Evolutionary conservation across 2,888 invertebrate species (phyloP).

Genomic region (Uloborus plumipes): DNA sequence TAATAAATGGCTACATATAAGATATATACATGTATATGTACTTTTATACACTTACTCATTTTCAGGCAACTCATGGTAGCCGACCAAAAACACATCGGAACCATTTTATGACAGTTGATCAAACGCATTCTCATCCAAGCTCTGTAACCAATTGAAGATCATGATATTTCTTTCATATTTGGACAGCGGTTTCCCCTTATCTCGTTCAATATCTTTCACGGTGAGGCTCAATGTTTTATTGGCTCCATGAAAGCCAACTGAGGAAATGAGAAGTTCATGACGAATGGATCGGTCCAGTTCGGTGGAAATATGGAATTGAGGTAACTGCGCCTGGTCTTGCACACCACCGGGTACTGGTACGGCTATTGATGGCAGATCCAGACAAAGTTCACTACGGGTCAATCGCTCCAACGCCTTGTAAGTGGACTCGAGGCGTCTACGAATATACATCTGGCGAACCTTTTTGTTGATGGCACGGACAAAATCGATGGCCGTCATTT

Average conservation of each 20-base stretch:
- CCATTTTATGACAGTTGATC: slow-evolving; percentile 55
- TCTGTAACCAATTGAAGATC: slow-evolving; percentile 95
- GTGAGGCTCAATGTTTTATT: slow-evolving; percentile 75
- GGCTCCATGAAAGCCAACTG: slow-evolving; percentile 63
- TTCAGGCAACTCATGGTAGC: too few species aligned
- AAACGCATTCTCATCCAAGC: slow-evolving; percentile 79
- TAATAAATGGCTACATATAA: too few species aligned
- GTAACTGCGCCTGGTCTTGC: slow-evolving; percentile 41
- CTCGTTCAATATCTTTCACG: slow-evolving; percentile 83
- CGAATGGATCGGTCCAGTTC: slow-evolving; percentile 56
- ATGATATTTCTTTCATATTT: slow-evolving; percentile 94
- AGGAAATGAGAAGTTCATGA: slow-evolving; percentile 61
- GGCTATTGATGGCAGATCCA: slow-evolving; percentile 55
- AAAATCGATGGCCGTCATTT: slow-evolving; percentile 79
- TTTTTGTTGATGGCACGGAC: slow-evolving; percentile 85
- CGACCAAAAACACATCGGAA: too few species aligned
- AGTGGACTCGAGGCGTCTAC: slow-evolving; percentile 82
- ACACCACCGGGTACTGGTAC: slow-evolving; percentile 56
- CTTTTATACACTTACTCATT: too few species aligned
- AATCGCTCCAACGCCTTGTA: slow-evolving; percentile 85
- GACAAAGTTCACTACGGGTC: slow-evolving; percentile 86
- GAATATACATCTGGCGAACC: slow-evolving; percentile 86
- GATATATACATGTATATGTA: too few species aligned
- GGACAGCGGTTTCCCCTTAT: slow-evolving; percentile 86
- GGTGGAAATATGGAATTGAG: slow-evolving; percentile 64